These are phyloP conservation scores for Lophura nycthemera DNA, from an alignment of 2,113 vertebrate genomes.

Conservation along the genomic window DNA sequence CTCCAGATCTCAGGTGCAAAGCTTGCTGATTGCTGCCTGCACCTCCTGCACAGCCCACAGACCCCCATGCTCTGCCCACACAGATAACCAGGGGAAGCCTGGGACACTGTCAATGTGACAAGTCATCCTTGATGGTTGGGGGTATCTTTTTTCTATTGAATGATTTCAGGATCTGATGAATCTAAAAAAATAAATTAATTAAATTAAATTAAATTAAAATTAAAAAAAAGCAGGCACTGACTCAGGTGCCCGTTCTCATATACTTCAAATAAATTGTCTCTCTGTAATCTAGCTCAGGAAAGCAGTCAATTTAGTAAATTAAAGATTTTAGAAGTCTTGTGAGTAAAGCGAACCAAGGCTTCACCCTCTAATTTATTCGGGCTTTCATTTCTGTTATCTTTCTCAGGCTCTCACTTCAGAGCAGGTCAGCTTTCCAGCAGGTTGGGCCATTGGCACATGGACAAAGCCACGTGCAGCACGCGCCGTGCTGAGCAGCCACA, in stretches of 20 bases:
- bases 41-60: fast-evolving
- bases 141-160: not conserved
- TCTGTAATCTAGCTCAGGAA: not conserved
- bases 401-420: not conserved
- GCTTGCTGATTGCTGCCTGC: not conserved
- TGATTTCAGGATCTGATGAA: not conserved
- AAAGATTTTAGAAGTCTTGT: not conserved
- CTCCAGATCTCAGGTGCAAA: not conserved
- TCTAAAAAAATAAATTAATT: not conserved
- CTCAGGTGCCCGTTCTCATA: not conserved
- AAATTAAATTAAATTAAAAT: too few relatives aligned
- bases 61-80: not conserved
- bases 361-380: not conserved
- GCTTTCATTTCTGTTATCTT: not conserved
- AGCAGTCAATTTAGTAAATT: not conserved
- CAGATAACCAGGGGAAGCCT: not conserved
- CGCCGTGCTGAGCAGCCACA: not conserved
- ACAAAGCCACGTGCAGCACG: not conserved
- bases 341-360: not conserved
- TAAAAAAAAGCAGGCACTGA: not conserved
- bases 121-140: not conserved
- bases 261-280: not conserved
- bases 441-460: not conserved
- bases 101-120: not conserved
- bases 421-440: not conserved